A percentile compares a stretch with the other conserved stretches of the same genome.
Evolutionary conservation across 2,113 vertebrate species (phyloP).

Genomic region (Macaca mulatta): DNA sequence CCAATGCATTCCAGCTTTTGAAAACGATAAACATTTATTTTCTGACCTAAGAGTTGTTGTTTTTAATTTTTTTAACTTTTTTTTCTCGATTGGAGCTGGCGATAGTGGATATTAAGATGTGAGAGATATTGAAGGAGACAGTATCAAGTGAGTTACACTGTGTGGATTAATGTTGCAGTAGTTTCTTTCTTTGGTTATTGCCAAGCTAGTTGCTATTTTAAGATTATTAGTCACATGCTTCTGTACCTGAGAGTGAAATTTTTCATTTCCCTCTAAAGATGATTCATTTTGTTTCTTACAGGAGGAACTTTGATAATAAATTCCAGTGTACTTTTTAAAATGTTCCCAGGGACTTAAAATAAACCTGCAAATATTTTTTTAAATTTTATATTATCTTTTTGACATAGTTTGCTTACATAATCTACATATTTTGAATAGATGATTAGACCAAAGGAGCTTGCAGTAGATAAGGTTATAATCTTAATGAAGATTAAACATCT

Average conservation of each 20-base stretch:
- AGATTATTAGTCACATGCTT: conserved; percentile 43
- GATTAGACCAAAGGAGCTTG: not conserved
- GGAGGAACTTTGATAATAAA: conserved; percentile 47
- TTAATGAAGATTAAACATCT: not conserved
- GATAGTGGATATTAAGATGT: not conserved
- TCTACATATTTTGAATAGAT: conserved; percentile 39
- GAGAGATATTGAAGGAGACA: not conserved
- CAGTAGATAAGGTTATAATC: not conserved
- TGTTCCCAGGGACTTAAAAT: conserved; percentile 10
- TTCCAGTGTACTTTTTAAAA: not conserved
- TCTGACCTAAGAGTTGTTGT: not conserved
- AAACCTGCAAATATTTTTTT: not conserved
- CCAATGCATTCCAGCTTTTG: not conserved
- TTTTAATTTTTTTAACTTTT: not conserved
- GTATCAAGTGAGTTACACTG: not conserved
- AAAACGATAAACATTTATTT: not conserved
- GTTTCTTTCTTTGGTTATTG: conserved; percentile 46
- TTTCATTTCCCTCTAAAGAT: conserved; percentile 52
- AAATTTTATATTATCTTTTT: not conserved
- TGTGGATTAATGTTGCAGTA: not conserved
- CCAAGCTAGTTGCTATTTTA: conserved; percentile 64
- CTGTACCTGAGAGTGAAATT: conserved; percentile 43
- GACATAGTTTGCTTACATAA: not conserved
- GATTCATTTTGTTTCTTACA: conserved; percentile 52
- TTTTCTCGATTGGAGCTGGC: not conserved